phyloP scores from a whole-genome alignment of 2,888 invertebrate genomes.

The Apodemia duryi region DNA sequence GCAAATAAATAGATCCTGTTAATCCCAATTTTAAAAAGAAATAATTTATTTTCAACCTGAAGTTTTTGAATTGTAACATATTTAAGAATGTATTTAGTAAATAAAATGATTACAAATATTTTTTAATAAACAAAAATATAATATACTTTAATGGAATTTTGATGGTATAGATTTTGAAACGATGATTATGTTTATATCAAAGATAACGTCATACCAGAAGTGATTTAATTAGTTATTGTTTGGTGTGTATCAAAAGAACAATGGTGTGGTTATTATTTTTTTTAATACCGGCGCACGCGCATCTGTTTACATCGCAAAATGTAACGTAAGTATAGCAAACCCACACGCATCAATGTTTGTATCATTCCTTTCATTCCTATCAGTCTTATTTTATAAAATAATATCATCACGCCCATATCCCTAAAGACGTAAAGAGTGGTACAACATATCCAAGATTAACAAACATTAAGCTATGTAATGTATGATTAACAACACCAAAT shows the following conservation, averaged over 20 bases:
- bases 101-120: background rate
- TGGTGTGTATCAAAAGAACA: slow-evolving; percentile 5
- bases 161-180: background rate
- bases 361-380: too few species aligned
- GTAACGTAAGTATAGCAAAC: slow-evolving; percentile 16
- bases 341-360: background rate
- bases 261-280: slow-evolving; percentile 18
- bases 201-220: background rate
- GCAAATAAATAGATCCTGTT: background rate
- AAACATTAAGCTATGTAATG: too few species aligned
- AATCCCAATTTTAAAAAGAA: background rate
- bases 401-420: too few species aligned
- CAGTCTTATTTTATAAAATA: too few species aligned
- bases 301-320: slow-evolving; percentile 15
- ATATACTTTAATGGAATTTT: background rate
- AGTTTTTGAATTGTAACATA: background rate
- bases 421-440: too few species aligned
- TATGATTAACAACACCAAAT: too few species aligned
- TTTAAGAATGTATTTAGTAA: background rate
- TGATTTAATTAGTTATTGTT: background rate
- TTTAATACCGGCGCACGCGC: slow-evolving; percentile 17
- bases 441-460: too few species aligned
- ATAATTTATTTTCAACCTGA: background rate
- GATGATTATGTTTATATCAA: background rate
- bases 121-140: background rate